Evolutionary conservation across 2,888 invertebrate genomes (phyloP), one percentile per base, ranked within the genome.

Genomic region (Drosophila kambysellisi): DNA sequence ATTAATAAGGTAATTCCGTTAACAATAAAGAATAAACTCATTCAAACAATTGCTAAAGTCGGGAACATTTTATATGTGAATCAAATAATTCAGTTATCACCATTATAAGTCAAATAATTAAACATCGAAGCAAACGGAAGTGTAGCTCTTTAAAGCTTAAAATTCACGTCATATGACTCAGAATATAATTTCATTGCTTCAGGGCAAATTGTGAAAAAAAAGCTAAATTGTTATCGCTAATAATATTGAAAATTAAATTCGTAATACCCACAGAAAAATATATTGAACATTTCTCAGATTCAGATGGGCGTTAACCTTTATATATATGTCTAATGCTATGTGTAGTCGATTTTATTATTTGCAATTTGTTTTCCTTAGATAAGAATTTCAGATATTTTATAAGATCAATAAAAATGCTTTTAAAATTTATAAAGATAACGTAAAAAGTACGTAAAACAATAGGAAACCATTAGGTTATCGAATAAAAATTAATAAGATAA

Each of bases 1-100:
- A 56, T 56, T 51, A 77, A 48, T 60, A 39, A 17, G 39, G 39
- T 17, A 48, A 71, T 33, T 33, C 8, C 37, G 9, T 0, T 5
- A 43, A 46, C 20, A 25, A 15, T 46, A 30, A 15, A 9, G 1
- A 0, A 20, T 59, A 3, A 12, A 2, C 3, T 37, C 0, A 51
- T 11, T 30, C 29, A 35, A 20, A 20, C 0, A 54, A 37, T 29
- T 4, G 0, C 0, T 0, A 20, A 15, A 17, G 17, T 37, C 1
- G 2, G 37, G 11, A 17, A 11, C 11, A 29, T 6, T 12, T 7
- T 1, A 1, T 4, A 17, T 46, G 20, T 25, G 20, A 46, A 25
- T 20, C 46, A 25, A 7, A 25, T 46, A 46, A 46, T 46, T 46
- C 15, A 2, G 2, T 46, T 15, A 25, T 46, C 15, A 2, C 25